These are phyloP conservation scores for Hyposmocoma kahamanoa DNA, from an alignment of 1,140 invertebrate species.

Conservation along the genomic window DNA sequence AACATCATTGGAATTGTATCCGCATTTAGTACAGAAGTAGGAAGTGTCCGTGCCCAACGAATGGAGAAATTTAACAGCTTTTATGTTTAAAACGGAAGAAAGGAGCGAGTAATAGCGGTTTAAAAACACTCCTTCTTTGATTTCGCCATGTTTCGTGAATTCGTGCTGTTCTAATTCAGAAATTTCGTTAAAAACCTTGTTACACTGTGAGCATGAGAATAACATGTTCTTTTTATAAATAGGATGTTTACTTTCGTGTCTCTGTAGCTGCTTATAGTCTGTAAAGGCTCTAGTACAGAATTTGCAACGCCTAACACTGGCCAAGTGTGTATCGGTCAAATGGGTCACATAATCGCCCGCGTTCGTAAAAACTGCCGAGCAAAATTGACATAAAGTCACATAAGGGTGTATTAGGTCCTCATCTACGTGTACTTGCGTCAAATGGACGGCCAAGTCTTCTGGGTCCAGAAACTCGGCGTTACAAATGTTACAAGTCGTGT, in stretches of 20 bases:
- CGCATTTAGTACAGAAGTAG: slow-evolving; percentile 29
- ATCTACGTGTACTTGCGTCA: slow-evolving; percentile 33
- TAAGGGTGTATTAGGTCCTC: background rate
- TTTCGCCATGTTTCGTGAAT: slow-evolving; percentile 19
- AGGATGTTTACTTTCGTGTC: slow-evolving; percentile 41
- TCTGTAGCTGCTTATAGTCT: slow-evolving; percentile 7
- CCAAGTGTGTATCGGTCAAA: slow-evolving; percentile 33
- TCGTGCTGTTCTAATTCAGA: slow-evolving; percentile 37
- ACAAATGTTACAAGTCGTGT: slow-evolving; percentile 42
- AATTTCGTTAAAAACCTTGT: slow-evolving; percentile 17
- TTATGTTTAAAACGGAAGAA: slow-evolving; percentile 40
- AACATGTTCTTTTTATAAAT: background rate
- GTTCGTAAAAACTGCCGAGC: slow-evolving; percentile 19
- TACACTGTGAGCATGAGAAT: slow-evolving; percentile 38
- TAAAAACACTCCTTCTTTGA: slow-evolving; percentile 31
- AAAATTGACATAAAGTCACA: slow-evolving; percentile 42
- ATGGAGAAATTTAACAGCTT: slow-evolving; percentile 24
- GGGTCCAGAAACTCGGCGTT: slow-evolving; percentile 50
- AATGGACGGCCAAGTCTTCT: slow-evolving; percentile 41
- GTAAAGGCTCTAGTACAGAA: slow-evolving; percentile 36
- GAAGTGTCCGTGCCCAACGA: slow-evolving; percentile 9
- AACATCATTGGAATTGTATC: slow-evolving; percentile 13
- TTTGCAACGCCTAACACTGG: slow-evolving; percentile 23
- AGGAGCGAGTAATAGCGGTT: slow-evolving; percentile 25
- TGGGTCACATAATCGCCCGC: slow-evolving; percentile 31